A percentile compares a stretch with the other conserved stretches of the same genome.
phyloP scores from a whole-genome alignment of 2,113 vertebrate species.

The Meriones unguiculatus region DNA sequence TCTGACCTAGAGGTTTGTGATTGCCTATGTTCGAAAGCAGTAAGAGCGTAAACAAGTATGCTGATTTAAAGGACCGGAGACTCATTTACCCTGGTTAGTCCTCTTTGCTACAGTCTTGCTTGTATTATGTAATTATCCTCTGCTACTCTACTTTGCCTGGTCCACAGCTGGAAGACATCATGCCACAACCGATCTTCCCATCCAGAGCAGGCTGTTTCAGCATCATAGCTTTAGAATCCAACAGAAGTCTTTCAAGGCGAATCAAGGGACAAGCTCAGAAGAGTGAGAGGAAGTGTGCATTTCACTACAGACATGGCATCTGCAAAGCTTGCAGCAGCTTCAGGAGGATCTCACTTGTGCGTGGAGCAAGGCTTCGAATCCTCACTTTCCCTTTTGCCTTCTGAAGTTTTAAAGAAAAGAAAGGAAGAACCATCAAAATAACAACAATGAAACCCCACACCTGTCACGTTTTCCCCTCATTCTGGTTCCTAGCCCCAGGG shows the following conservation, averaged over 20 bases:
- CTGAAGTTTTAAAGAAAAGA: not conserved
- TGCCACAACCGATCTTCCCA: not conserved
- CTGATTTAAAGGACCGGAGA: not conserved
- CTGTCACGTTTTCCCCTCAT: not conserved
- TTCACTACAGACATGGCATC: not conserved
- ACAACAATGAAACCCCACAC: not conserved
- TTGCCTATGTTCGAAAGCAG: not conserved
- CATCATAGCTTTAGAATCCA: not conserved
- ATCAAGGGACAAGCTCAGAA: not conserved
- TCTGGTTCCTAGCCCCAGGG: not conserved
- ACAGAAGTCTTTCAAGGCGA: not conserved
- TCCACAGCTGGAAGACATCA: not conserved
- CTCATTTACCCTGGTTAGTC: not conserved
- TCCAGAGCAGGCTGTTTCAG: not conserved
- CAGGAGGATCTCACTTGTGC: not conserved
- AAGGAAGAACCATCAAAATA: not conserved
- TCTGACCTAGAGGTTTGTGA: not conserved
- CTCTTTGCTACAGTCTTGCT: not conserved
- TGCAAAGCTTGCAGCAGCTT: not conserved
- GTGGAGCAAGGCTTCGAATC: not conserved
- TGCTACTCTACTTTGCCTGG: not conserved
- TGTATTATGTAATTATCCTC: not conserved
- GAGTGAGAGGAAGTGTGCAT: not conserved
- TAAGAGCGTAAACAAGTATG: not conserved
- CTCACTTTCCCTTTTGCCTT: not conserved